A percentile compares a stretch with the other conserved stretches of the same genome.
Conservation (phyloP, 92 coral and sea anemone genomes). For the Galaxea fascicularis region DNA sequence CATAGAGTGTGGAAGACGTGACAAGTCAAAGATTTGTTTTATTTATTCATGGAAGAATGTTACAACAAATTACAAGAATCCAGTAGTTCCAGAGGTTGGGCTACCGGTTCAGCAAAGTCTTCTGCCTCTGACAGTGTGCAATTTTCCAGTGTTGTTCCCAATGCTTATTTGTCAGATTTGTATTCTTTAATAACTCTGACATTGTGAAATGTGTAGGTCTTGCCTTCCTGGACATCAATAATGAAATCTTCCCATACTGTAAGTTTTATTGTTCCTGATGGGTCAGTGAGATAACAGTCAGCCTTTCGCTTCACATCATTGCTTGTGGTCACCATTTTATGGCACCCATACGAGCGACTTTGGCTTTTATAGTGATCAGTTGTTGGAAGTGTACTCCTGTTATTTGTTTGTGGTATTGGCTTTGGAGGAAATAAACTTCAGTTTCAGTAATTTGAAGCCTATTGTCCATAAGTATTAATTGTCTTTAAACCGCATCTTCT, state of each 20-base stretch:
- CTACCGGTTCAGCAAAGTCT: conserved; percentile 44
- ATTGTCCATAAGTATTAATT: conserved; percentile 55
- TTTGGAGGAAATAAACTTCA: conserved; percentile 45
- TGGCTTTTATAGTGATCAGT: conserved; percentile 53
- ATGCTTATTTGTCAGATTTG: conserved; percentile 51
- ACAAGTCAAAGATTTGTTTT: too few relatives aligned
- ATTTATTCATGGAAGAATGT: too few relatives aligned
- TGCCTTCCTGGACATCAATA: conserved; percentile 52
- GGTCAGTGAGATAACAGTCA: conserved; percentile 51
- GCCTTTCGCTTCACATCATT: conserved; percentile 46
- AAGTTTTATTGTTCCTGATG: conserved; percentile 40
- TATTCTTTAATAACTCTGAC: conserved; percentile 50
- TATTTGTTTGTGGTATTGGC: conserved; percentile 58
- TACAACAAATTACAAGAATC: conserved; percentile 26
- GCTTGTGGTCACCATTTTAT: conserved; percentile 20
- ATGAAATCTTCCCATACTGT: conserved; percentile 56
- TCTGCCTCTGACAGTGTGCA: conserved; percentile 32
- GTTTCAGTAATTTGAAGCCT: conserved; percentile 38
- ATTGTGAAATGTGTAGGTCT: conserved; percentile 57
- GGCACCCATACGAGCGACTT: conserved; percentile 43
- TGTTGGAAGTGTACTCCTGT: conserved; percentile 63
- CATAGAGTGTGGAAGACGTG: not conserved
- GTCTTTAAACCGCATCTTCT: conserved; percentile 34
- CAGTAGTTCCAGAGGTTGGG: conserved; percentile 53
- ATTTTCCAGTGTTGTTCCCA: conserved; percentile 41